Base-by-base conservation (phyloP, 1,140 invertebrate species). In the Aphis craccivora region DNA sequence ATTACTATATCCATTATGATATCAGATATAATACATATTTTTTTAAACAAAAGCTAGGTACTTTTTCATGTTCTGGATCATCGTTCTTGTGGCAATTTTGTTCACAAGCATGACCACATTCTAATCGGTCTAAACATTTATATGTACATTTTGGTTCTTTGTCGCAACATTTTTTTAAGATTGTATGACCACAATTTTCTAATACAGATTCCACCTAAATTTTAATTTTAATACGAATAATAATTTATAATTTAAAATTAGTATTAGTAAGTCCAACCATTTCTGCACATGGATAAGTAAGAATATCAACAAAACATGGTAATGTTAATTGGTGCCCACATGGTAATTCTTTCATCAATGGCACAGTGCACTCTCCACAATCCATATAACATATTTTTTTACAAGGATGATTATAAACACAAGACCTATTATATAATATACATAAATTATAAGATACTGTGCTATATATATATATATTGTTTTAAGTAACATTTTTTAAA, bases 351-450 rank as follows among this genome's bases (percentile, higher is more conserved):
- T 95, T 95, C 25, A 94, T 48, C 11, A 96, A 94, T 0, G 94
- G 91, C 40, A 95, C 94, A 22, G 90, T 94, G 94, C 96, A 97
- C n/a, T 95, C 95, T 7, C 94, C 94, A 94, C 96, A 96, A 30
- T 95, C 94, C 93, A 95, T 92, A 60, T 94, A 95, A 94, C 96
- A 96, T 76, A 93, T 94, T 88, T 96, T 95, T 14, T 95, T 95
- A 94, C 96, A 96, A 20, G 94, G 94, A 94, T 96, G 96, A 6
- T 94, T 94, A 8, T 95, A 94, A 35, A 95, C 95, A 94, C 96
- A 96, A 7, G 95, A 94, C 48, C 91, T 92, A 84, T 25, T 9
- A 40, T 4, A 55, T 48, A 43, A 7, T 81, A 37, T 67, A 67
- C 37, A 40, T 40, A 40, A 40, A 30, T 67, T 45, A 45, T 30